Evolutionary conservation across 92 coral and sea anemone genomes (phyloP).

Genomic region (Actinernus sp.): DNA sequence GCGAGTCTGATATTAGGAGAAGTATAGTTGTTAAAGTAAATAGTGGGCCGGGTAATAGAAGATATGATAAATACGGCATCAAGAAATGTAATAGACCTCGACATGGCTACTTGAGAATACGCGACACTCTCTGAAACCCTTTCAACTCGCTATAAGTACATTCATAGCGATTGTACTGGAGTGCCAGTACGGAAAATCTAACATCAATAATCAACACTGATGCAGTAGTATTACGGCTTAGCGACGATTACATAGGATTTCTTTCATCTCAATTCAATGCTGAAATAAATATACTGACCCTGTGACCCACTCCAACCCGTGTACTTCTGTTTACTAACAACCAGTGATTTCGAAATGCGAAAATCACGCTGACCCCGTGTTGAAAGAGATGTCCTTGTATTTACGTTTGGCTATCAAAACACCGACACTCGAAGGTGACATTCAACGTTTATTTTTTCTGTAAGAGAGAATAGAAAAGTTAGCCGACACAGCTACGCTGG

Average conservation of each 20-base stretch:
- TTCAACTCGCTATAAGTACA: too few relatives aligned
- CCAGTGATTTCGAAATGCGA: not conserved
- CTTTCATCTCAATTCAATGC: conserved; percentile 9
- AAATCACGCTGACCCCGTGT: not conserved
- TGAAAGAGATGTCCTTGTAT: not conserved
- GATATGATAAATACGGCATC: conserved; percentile 18
- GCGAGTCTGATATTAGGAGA: conserved; percentile 10
- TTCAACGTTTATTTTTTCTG: conserved; percentile 29
- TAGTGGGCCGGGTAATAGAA: conserved; percentile 53
- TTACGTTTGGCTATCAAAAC: conserved; percentile 3
- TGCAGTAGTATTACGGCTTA: not conserved
- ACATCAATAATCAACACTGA: too few relatives aligned
- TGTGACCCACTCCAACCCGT: conserved; percentile 51
- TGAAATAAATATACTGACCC: conserved; percentile 53
- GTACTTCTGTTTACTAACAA: conserved; percentile 33
- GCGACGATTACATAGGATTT: conserved; percentile 3
- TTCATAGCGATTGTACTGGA: too few relatives aligned
- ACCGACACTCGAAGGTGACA: conserved; percentile 27
- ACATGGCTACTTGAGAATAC: conserved; percentile 16
- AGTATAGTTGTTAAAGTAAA: conserved; percentile 36
- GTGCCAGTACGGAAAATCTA: too few relatives aligned
- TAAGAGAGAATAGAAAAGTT: conserved; percentile 15
- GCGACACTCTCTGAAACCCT: not conserved
- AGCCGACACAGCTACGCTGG: not conserved
- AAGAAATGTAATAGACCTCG: conserved; percentile 20